Percentiles rank a stretch among this genome's conserved stretches.
Evolutionary conservation across 2,113 vertebrate genomes (phyloP).

Genomic region (Phrynosoma platyrhinos): DNA sequence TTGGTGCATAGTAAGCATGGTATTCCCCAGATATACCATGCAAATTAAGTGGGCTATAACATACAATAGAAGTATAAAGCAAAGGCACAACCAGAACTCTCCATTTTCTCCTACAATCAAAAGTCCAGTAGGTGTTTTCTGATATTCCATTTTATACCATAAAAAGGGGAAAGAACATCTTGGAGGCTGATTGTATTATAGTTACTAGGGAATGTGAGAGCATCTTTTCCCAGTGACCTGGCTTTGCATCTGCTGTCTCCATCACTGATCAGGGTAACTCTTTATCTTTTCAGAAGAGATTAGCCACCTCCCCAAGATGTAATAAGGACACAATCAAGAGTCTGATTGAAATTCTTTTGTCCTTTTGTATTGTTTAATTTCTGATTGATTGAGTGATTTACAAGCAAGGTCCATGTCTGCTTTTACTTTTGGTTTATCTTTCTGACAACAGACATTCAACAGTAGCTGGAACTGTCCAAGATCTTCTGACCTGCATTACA

Average conservation of each 20-base stretch:
- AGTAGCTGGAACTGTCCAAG: conserved; percentile 41
- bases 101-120: conserved; percentile 46
- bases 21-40: conserved; percentile 49
- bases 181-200: conserved; percentile 20
- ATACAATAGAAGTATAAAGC: conserved; percentile 63
- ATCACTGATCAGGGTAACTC: conserved; percentile 5
- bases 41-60: conserved; percentile 40
- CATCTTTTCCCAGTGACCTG: conserved; percentile 57
- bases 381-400: conserved; percentile 56
- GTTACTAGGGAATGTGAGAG: conserved; percentile 25
- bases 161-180: conserved; percentile 34
- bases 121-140: conserved; percentile 44
- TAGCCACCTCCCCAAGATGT: conserved; percentile 50
- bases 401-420: conserved; percentile 53
- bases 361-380: conserved; percentile 52
- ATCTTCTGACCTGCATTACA: conserved; percentile 64
- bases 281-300: conserved; percentile 51
- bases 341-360: conserved; percentile 48
- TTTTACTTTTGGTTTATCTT: conserved; percentile 55
- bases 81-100: conserved; percentile 29
- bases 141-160: conserved; percentile 36
- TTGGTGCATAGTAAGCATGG: conserved; percentile 50
- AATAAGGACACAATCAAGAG: conserved; percentile 56
- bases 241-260: conserved; percentile 28
- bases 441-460: conserved; percentile 38